Evolutionary conservation across 1,140 invertebrate genomes (phyloP), one percentile per base, ranked within the genome.

Genomic region (Pollicipes pollicipes): DNA sequence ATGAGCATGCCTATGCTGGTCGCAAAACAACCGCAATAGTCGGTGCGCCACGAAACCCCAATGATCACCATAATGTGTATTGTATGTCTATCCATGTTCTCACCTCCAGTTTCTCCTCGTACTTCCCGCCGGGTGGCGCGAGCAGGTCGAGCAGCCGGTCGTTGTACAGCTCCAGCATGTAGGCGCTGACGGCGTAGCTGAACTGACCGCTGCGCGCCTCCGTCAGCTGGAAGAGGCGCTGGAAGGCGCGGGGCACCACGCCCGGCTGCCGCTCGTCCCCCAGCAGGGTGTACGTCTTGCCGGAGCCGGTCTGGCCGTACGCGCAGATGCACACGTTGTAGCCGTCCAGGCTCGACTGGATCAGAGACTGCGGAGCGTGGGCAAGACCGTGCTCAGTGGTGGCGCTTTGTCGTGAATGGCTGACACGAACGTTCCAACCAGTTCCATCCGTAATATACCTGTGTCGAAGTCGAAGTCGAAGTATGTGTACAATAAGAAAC

Each of bases 241-340:
- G 78, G 0, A 95, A 83, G 6, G 91, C 88, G 75, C 90, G 82
- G 0, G 93, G 93, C 74, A 96, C 94, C 3, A 96, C 85, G 35
- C 93, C 94, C 4, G 74, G 71, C 13, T 72, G 63, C 24, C 21
- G 28, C 66, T 74, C 64, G 21, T 77, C 79, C 17, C 92, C 95
- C 2, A 93, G 91, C 93, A 97, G 95, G 0, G 91, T 90, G 80
- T 88, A 87, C 0, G 93, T 97, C 80, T 95, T 97, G 0, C 93
- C 93, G 74, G 90, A 93, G 16, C 93, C 93, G 3, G 93, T 97
- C 80, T 96, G 93, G 1, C 94, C 93, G 81, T 97, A 97, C 0
- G 94, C 93, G 67, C 93, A 77, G 74, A 95, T 89, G 26, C 93
- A 97, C 0, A 93, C 87, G 84, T 97, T 97, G 77, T 91, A 94